Base-by-base conservation (phyloP, 1,140 invertebrate species). In the Lepidurus apus region DNA sequence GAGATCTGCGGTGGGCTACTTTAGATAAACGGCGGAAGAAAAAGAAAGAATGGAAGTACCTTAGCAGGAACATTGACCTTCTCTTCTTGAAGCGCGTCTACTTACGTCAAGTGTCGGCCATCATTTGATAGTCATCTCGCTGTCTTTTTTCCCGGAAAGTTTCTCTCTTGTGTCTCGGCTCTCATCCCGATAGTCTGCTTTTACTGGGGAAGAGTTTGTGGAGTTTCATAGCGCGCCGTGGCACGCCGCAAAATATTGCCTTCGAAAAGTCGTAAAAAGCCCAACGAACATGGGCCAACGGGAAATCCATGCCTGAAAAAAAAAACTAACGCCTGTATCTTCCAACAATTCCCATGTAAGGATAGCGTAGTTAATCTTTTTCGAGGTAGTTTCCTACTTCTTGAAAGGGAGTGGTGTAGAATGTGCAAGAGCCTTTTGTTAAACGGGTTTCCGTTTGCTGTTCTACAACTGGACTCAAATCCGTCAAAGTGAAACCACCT, bases 51-150 rank as follows among this genome's bases (percentile, higher is more conserved):
- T 34, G 4, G 34, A 13, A 65, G 53, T 65, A 65, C 9, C 17
- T 65, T 65, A 65, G 53, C 53, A 11, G 13, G 53, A 65, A 65
- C 53, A 17, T 65, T 65, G 53, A 65, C 53, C 53, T 65, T n/a
- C 17, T 65, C 53, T 5, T 65, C 53, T 17, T 21, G 13, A 65
- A 65, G 17, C 53, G 53, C 53, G 53, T 65, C 21, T 65, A 65
- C 9, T 65, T 65, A 17, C 13, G 53, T 65, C 0, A 65, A 65
- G 17, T 65, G 53, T 21, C 53, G 53, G 53, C 53, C 53, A 65
- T 65, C 53, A 9, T 65, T 65, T 65, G 53, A 65, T 65, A 65
- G 53, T 65, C 53, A 65, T 65, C 53, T 9, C 53, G 53, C 53
- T 65, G 53, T 65, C 53, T 65, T 65, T 65, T 17, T 17, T 65